Base-by-base conservation (phyloP, 2,797 vertebrate genomes). In the Catharus ustulatus region DNA sequence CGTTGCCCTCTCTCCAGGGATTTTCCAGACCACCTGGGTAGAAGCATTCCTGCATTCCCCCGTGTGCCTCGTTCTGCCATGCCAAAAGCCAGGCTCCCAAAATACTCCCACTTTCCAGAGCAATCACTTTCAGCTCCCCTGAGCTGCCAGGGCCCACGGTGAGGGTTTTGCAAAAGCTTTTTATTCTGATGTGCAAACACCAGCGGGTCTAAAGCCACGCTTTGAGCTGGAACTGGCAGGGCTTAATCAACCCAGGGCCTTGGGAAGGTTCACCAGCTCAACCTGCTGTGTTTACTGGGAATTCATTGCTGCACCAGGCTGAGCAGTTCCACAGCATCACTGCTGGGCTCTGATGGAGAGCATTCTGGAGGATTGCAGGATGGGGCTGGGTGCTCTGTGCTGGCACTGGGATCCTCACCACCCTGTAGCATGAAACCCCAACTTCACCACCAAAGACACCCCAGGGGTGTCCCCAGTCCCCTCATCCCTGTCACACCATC, bases 1-100 rank as follows among this genome's bases (percentile, higher is more conserved):
- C 2, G 0, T 11, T 64, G 77, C 76, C 34, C 34, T 90, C 57
- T 94, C 89, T 5, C 34, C 2, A 6, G 88, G 96, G 95, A 30
- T 93, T 96, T 95, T 94, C 96, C 96, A 90, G 96, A 88, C 93
- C 95, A 90, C 93, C 93, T 90, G 93, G 77, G 90, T 81, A n/a
- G 93, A 32, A 81, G 43, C 22, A 9, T 75, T 93, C 49, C 83
- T 62, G 83, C 45, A 2, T 81, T 88, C 51, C 46, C 5, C 42
- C 3, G 0, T 13, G 77, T 26, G 83, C 84, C 78, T 38, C 4
- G 45, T 45, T 86, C 57, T 36, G 72, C 77, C 3, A 0, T 36
- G 81, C 80, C 94, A 92, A 86, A 80, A 40, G 7, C 64, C 83
- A 62, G 54, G 38, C 72, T 86, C 40, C 48, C 38, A n/a, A 72